A percentile compares a stretch with the other conserved stretches of the same genome.
Conservation (phyloP, 2,797 vertebrate genomes). For the Chanos chanos region DNA sequence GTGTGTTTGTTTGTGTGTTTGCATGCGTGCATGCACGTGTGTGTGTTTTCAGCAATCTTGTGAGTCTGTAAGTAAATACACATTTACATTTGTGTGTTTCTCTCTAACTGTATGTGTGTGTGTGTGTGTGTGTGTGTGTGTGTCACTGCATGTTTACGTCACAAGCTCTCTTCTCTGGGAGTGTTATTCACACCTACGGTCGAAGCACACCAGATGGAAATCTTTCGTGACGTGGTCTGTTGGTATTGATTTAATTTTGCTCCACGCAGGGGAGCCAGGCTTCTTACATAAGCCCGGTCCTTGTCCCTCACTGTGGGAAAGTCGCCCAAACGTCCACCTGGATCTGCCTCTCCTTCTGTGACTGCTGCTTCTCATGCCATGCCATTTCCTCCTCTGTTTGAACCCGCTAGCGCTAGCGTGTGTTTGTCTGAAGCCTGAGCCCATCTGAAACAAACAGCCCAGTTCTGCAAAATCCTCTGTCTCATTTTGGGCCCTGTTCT, state of each 20-base stretch:
- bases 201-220: constrained; percentile 14
- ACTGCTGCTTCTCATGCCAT: constrained; percentile 2
- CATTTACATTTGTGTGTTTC: constrained; percentile 36
- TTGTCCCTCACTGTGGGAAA: constrained; percentile 3
- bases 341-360: not conserved
- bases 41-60: constrained; percentile 6
- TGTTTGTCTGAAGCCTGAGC: too few relatives aligned
- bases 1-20: constrained; percentile 32
- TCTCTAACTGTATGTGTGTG: constrained; percentile 26
- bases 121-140: constrained; percentile 13
- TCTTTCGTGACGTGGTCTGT: constrained; percentile 7
- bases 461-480: too few relatives aligned
- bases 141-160: constrained; percentile 25
- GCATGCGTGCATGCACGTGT: not conserved
- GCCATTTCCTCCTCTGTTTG: not conserved
- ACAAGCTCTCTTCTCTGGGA: constrained; percentile 42
- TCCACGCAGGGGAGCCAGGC: constrained; percentile 10
- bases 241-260: constrained; percentile 26
- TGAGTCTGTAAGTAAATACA: too few relatives aligned
- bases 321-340: constrained; percentile 19
- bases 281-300: constrained; percentile 15
- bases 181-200: constrained; percentile 28
- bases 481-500: too few relatives aligned
- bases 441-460: too few relatives aligned
- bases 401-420: too few relatives aligned